Evolutionary conservation across 2,113 vertebrate genomes (phyloP).

Genomic region (Ceyx margarethae): DNA sequence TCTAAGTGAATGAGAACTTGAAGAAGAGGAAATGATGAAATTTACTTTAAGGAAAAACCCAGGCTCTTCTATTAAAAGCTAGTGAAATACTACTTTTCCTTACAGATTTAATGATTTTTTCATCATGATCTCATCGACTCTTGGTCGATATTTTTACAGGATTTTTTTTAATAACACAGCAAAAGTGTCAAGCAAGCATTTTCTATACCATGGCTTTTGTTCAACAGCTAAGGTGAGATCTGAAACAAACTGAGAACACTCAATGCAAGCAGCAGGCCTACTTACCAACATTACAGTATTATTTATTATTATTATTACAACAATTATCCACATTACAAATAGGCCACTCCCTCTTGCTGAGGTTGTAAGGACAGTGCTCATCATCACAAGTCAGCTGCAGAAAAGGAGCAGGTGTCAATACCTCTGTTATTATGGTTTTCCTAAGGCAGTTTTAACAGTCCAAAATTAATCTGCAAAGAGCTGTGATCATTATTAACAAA

Average conservation of each 20-base stretch:
- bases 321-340: no score
- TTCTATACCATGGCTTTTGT: not conserved
- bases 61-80: not conserved
- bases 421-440: not conserved
- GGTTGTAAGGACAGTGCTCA: not conserved
- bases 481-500: not conserved
- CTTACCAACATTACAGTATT: no score
- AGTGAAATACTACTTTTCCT: not conserved
- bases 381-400: not conserved
- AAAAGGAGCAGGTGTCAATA: rapidly evolving
- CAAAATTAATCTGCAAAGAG: not conserved
- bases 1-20: not conserved
- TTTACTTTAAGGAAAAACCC: not conserved
- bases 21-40: not conserved
- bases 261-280: not conserved
- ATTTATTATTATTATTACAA: no score
- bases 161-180: not conserved
- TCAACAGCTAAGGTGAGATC: not conserved
- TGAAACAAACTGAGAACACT: not conserved
- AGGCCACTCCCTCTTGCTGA: not conserved
- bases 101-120: not conserved
- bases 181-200: not conserved
- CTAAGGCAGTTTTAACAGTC: not conserved
- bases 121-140: not conserved
- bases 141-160: not conserved